Evolutionary conservation across 1,140 invertebrate genomes (phyloP).

Genomic region (Phymastichus coffea): DNA sequence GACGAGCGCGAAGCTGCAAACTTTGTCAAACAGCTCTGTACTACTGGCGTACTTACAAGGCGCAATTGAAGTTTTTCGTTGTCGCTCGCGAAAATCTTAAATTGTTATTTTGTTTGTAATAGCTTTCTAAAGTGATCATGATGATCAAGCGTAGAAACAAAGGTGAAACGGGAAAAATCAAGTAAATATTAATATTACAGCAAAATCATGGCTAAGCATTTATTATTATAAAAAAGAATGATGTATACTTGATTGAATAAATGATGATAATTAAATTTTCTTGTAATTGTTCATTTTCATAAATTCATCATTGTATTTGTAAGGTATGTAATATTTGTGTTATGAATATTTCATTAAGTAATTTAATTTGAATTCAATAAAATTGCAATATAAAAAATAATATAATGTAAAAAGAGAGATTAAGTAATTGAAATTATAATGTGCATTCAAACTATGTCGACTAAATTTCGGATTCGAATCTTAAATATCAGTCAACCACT

Average conservation of each 20-base stretch:
- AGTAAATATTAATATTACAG: not conserved
- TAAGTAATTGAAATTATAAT: too few species aligned
- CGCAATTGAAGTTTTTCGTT: not conserved
- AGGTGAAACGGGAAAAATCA: not conserved
- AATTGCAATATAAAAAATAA: not conserved
- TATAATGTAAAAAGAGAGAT: too few species aligned
- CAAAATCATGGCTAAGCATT: not conserved
- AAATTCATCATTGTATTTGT: not conserved
- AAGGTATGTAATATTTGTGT: constrained; percentile 1
- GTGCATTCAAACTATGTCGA: too few species aligned
- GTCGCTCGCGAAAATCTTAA: not conserved
- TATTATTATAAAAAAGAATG: not conserved
- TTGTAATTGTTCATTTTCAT: not conserved
- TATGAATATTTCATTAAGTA: not conserved
- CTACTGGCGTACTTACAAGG: constrained; percentile 10
- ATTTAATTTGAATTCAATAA: not conserved
- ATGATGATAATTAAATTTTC: not conserved
- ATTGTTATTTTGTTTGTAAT: too few species aligned
- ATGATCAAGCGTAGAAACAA: too few species aligned
- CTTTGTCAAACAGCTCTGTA: constrained; percentile 35
- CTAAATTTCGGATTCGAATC: too few species aligned
- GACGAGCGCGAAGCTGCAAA: constrained; percentile 36
- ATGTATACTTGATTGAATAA: too few species aligned
- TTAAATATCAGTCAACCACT: too few species aligned
- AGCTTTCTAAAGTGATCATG: too few species aligned